Base-by-base conservation (phyloP, 2,888 invertebrate genomes). In the Andrena haemorrhoa region DNA sequence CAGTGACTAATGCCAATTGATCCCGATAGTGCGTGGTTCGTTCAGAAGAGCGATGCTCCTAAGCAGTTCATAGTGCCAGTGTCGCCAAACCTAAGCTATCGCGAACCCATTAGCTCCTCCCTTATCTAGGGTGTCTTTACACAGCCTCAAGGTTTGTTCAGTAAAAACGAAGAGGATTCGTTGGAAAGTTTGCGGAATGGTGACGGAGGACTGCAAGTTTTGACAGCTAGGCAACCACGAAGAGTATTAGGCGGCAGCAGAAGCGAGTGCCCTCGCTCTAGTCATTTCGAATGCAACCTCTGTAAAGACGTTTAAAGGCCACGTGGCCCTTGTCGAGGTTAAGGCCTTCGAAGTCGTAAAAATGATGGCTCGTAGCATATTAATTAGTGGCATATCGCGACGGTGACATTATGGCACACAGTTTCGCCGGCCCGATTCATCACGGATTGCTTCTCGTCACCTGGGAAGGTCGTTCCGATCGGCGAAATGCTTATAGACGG, bases 291-390 rank as follows among this genome's bases (percentile, higher is more conserved):
- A 86, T 88, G 79, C 87, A 82, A 81, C 78, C 75, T 69, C 74
- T 65, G 75, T 82, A 77, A 60, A 79, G 58, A 61, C 53, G 58
- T 75, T 83, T 63, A 81, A 76, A 69, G 65, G 61, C 75, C 80
- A 81, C 79, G 82, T 75, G 85, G 84, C 89, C 89, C 90, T 90
- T 89, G 85, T 76, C 84, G 74, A 84, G 84, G 84, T 83, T 86
- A 77, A 85, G 82, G 83, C 82, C 86, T 85, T 86, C 77, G 63
- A 47, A 75, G 79, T 81, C 83, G 85, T 85, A 82, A 89, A 89
- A 85, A 75, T 84, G 79, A 80, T 53, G 70, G 56, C 74, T 73
- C 63, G 53, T 29, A 26, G 84, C 85, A 87, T 88, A 83, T 87
- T 83, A 86, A 89, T 86, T 79, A 68, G 58, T 23, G 35, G 29